These are phyloP conservation scores for Neopelma chrysocephalum DNA, from an alignment of 2,797 vertebrate species.

Conservation along the genomic window DNA sequence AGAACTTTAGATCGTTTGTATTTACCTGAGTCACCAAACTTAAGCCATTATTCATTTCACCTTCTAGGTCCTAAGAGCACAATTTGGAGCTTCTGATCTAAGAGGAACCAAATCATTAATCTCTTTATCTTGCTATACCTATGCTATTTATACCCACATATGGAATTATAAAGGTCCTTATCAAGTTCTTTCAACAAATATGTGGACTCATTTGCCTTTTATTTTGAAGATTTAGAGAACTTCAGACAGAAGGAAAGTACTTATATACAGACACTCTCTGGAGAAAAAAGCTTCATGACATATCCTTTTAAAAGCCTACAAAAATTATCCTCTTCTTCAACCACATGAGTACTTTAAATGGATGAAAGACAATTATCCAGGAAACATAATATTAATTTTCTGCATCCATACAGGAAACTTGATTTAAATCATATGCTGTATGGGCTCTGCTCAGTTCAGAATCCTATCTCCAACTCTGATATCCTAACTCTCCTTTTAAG, in stretches of 20 bases:
- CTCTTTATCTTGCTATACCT: background rate
- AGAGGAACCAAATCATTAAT: background rate
- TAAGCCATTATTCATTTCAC: background rate
- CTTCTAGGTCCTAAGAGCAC: background rate
- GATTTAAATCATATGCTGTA: background rate
- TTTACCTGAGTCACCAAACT: background rate
- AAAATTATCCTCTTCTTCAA: background rate
- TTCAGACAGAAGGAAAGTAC: background rate
- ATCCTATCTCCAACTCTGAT: background rate
- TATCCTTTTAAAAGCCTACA: background rate
- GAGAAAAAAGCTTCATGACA: background rate
- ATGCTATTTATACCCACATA: background rate
- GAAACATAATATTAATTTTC: background rate
- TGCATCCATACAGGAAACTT: background rate
- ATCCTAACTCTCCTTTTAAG: background rate
- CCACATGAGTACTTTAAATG: background rate
- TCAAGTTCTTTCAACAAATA: background rate
- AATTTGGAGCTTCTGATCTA: background rate
- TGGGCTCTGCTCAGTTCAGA: background rate
- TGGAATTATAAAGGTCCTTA: background rate
- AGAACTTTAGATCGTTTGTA: background rate
- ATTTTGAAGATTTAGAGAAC: background rate
- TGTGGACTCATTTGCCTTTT: rapidly evolving
- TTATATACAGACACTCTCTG: background rate
- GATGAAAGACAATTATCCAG: background rate